Base-by-base conservation (phyloP, 2,113 vertebrate species). In the Crotalus horridus region DNA sequence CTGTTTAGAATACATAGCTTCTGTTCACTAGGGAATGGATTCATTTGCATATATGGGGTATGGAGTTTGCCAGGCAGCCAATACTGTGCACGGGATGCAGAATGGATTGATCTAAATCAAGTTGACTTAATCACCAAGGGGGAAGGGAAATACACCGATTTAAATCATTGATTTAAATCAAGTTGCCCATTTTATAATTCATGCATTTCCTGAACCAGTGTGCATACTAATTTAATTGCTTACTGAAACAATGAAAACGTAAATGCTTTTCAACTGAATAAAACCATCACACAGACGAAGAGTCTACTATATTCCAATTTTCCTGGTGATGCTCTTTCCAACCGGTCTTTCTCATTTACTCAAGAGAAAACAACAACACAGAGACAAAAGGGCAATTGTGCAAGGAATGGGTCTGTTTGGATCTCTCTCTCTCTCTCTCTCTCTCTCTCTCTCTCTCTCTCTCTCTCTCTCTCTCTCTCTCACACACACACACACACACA, bases 121-220 rank as follows among this genome's bases (percentile, higher is more conserved):
- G 51, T n/a, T 88, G 87, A 88, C 53, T 88, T 88, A 88, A 88
- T 88, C 87, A 88, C 87, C 87, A 54, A 88, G 87, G 87, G 74
- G 74, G 33, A 43, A 88, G 87, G 87, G 87, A 54, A n/a, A 88
- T 29, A 88, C 51, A 88, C 87, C 51, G 29, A 88, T 88, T 88
- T 88, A 88, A 88, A 88, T 88, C 87, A 88, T 54, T 88, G 51
- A 54, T 88, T 88, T 88, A 88, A 88, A 88, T 88, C 87, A 88
- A 54, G 51, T 88, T 88, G 87, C 51, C 87, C 87, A 88, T 88
- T 54, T 54, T 55, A 54, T 88, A 88, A 88, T 88, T 88, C 87
- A 88, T 88, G 87, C 87, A 88, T 88, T 88, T n/a, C 51, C 51
- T 55, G 87, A 88, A 88, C 51, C 51, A 88, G 51, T 88, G 51